Base-by-base conservation (phyloP, 2,113 vertebrate species). In the Phalacrocorax brasilianus region DNA sequence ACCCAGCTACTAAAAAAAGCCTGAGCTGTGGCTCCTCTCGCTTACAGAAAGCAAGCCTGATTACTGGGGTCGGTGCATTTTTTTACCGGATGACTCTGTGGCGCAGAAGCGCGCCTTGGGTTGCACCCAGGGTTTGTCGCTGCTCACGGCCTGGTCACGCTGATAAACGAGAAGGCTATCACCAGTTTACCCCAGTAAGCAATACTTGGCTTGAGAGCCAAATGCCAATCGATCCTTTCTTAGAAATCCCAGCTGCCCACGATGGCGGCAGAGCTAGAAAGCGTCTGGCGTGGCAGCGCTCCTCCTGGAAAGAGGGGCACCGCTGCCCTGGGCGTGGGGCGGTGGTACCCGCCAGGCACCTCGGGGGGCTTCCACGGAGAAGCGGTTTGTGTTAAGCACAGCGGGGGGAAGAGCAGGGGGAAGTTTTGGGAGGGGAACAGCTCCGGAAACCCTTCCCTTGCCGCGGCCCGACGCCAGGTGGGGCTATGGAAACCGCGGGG, bases 251-350 rank as follows among this genome's bases (percentile, higher is more conserved):
- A 35, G 16, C 32, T 63, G 23, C 21, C 24, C 5, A 1, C 0
- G 2, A 22, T 20, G 27, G 27, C 53, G 53, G 61, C 47, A 11
- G 15, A 56, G 40, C 14, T 55, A 5, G 33, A 50, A 70, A 24
- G 32, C 0, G 2, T 12, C 27, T 14, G 33, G 32, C 8, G 20
- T 33, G 21, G 55, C 72, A 9, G 0, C 0, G 0, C n/a, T 32
- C 30, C n/a, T 59, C 53, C 71, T 12, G 47, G 40, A 10, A 32
- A 40, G 49, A 53, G 42, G 12, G 50, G 8, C 53, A 26, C 13
- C 20, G 17, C n/a, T 38, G 3, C 21, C 7, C 24, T 18, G 16
- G 82, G 55, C 73, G 30, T 11, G 23, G 49, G 28, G 49, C 2
- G 0, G 19, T 12, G 47, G 35, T 1, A 7, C 38, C 42, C 14